Percentiles rank a stretch among this genome's conserved stretches.
Evolutionary conservation across 1,140 invertebrate genomes (phyloP).

Genomic region (Diuraphis noxia): DNA sequence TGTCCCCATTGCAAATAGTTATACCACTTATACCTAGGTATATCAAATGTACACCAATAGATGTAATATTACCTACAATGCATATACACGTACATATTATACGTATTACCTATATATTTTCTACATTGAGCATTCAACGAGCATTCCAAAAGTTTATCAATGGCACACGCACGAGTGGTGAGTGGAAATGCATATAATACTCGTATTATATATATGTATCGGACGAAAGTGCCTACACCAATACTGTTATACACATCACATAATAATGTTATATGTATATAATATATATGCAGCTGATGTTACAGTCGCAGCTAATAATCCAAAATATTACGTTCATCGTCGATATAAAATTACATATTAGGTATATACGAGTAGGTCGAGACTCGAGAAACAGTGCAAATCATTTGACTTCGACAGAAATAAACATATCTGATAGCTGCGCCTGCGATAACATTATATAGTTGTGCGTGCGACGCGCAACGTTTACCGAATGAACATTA

Average conservation of each 20-base stretch:
- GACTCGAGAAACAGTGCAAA: background rate
- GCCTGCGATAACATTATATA: background rate
- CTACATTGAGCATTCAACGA: background rate
- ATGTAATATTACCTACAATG: background rate
- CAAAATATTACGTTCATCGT: background rate
- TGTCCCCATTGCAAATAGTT: slow-evolving; percentile 4
- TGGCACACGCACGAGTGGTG: background rate
- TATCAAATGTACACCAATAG: background rate
- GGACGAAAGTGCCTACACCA: background rate
- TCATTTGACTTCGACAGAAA: background rate
- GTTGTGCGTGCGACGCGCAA: background rate
- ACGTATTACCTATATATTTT: background rate
- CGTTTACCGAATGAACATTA: background rate
- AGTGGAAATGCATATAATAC: background rate
- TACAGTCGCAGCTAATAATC: background rate
- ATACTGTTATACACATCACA: background rate
- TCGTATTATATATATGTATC: background rate
- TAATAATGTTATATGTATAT: background rate
- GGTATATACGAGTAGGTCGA: too few species aligned
- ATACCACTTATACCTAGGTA: background rate
- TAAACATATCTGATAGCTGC: background rate
- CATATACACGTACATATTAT: background rate
- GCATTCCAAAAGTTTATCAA: background rate
- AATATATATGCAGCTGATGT: background rate
- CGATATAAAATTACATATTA: background rate